These are phyloP conservation scores for Pardalotus punctatus DNA, from an alignment of 2,113 vertebrate genomes.

Conservation along the genomic window DNA sequence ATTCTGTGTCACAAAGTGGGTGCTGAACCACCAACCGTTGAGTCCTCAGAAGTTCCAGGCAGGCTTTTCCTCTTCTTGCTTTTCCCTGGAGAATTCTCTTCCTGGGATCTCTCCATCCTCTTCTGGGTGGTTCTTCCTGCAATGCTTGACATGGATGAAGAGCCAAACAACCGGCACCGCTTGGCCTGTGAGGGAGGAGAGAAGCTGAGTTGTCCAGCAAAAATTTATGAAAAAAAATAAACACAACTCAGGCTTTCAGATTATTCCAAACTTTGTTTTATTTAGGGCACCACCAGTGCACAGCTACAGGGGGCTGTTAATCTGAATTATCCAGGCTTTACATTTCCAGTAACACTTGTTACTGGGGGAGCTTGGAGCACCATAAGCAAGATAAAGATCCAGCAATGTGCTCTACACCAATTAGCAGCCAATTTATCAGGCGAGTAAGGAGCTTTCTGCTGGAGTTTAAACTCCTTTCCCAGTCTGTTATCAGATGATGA, in stretches of 20 bases:
- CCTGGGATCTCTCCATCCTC: slow-evolving; percentile 78
- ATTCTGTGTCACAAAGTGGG: accelerated
- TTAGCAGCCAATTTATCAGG: not conserved
- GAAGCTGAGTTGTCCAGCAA: not conserved
- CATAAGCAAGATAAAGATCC: not conserved
- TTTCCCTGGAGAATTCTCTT: slow-evolving; percentile 78
- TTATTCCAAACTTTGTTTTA: too few species aligned
- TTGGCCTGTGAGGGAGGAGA: not conserved
- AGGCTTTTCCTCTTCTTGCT: slow-evolving; percentile 85
- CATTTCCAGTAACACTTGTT: not conserved
- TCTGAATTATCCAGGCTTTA: not conserved
- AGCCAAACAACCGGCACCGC: slow-evolving; percentile 70
- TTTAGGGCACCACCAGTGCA: too few species aligned
- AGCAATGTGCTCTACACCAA: not conserved
- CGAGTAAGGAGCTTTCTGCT: not conserved
- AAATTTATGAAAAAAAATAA: not conserved
- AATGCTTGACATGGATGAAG: slow-evolving; percentile 64
- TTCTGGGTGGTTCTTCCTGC: slow-evolving; percentile 71
- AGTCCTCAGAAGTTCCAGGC: slow-evolving; percentile 38
- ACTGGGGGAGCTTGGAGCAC: not conserved
- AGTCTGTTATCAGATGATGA: not conserved
- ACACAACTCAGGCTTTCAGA: not conserved
- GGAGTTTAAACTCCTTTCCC: not conserved
- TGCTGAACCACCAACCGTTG: not conserved
- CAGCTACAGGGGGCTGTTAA: not conserved